Base-by-base conservation (phyloP, 2,797 vertebrate genomes). In the Adrianichthys oophorus region DNA sequence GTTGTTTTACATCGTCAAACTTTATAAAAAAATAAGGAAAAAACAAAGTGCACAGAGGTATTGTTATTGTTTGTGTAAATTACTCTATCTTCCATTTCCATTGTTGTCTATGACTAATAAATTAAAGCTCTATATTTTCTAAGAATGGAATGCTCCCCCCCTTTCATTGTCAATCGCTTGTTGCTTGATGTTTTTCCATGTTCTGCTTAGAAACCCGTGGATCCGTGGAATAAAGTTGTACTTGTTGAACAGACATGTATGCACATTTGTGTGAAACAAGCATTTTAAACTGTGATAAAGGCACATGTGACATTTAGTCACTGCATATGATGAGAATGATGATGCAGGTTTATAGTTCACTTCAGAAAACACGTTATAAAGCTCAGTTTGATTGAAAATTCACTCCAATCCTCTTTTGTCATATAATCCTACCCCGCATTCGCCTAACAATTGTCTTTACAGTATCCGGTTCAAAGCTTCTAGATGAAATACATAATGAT, bases 51-150 rank as follows among this genome's bases (percentile, higher is more conserved):
- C 85, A 89, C 87, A 90, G 72, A 86, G 85, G 79, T 91, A 83
- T 89, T 85, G 84, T 89, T 85, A 84, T 86, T 91, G 89, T 90
- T 85, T 56, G 81, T 91, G 90, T 91, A 89, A 90, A 91, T 88
- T 58, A 84, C 83, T 87, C 78, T 74, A 74, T 81, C 76, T 83
- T 81, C 82, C 77, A 80, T 89, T 87, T 87, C 74, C 88, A 79
- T 90, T 88, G 88, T 87, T 85, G 90, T 93, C 90, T 89, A 90
- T 80, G 85, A 91, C 90, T 92, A 92, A 93, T 92, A 91, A 92
- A 93, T 93, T 90, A 93, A 93, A 93, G 91, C 86, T 92, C 87
- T 92, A 92, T 93, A 92, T 93, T 93, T 93, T 91, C 87, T 93
- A 92, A 90, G 85, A 92, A 91, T 84, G 78, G 82, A 88, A 85